A percentile compares a stretch with the other conserved stretches of the same genome.
These are phyloP conservation scores for Rhorus exstirpatorius DNA, from an alignment of 2,888 invertebrate species.

Conservation along the genomic window DNA sequence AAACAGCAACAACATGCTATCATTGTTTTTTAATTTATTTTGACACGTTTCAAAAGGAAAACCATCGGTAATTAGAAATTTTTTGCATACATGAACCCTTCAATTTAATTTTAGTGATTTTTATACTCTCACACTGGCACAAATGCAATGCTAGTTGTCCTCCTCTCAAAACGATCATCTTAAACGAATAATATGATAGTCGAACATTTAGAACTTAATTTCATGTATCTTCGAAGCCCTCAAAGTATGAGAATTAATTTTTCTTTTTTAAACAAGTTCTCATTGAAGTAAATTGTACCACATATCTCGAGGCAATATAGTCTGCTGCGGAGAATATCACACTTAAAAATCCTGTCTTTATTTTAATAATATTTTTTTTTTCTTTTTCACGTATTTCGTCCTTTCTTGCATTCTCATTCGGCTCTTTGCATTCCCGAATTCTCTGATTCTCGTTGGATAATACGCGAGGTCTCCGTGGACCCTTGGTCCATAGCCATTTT, in stretches of 20 bases:
- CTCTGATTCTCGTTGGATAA: conserved; percentile 63
- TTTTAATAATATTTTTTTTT: neutral
- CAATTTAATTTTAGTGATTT: too few relatives aligned
- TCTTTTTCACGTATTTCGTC: neutral
- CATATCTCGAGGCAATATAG: neutral
- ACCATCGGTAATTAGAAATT: too few relatives aligned
- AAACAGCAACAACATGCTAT: too few relatives aligned
- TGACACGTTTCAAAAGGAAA: too few relatives aligned
- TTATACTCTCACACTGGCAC: too few relatives aligned
- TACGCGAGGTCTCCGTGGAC: neutral
- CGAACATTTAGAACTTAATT: too few relatives aligned
- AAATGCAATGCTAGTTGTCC: too few relatives aligned
- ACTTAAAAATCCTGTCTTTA: conserved; percentile 22
- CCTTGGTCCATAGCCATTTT: conserved; percentile 17
- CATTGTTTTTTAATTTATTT: too few relatives aligned
- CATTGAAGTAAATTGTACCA: neutral
- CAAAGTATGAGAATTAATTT: neutral
- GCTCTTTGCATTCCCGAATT: conserved; percentile 35
- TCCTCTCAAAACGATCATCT: too few relatives aligned
- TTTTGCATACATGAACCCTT: too few relatives aligned
- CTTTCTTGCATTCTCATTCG: conserved; percentile 11
- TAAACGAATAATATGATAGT: too few relatives aligned
- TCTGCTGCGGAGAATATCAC: neutral
- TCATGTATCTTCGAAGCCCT: too few relatives aligned
- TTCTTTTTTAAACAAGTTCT: neutral